Conservation (phyloP, 1,140 invertebrate species). For the Drosophila aff. region DNA sequence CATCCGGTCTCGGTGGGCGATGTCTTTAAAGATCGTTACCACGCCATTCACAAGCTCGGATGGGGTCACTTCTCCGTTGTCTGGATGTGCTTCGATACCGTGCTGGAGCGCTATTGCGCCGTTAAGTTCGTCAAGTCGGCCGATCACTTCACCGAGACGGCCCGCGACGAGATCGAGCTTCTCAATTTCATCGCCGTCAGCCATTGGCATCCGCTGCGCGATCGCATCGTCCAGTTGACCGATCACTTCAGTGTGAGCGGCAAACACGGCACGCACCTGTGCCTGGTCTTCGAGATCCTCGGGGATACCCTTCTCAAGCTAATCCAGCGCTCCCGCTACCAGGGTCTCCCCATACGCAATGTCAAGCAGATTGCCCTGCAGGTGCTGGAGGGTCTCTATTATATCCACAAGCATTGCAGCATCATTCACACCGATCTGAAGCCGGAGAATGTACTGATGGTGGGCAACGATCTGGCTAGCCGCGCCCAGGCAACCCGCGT, state of each 20-base stretch:
- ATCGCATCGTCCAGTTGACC: conserved; percentile 97
- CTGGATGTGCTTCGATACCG: conserved; percentile 97
- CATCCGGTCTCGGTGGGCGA: conserved; percentile 98
- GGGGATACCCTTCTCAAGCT: conserved; percentile 98
- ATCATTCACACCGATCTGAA: conserved; percentile 99
- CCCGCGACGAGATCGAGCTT: conserved; percentile 98
- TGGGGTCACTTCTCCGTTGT: conserved; percentile 99
- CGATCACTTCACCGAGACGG: conserved; percentile 98
- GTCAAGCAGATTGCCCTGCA: conserved; percentile 97
- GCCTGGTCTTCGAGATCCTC: conserved; percentile 99
- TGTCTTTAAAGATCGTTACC: conserved; percentile 93
- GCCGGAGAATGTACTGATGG: conserved; percentile 98
- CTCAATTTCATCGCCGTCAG: conserved; percentile 95
- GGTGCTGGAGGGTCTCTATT: conserved; percentile 98
- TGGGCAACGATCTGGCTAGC: conserved; percentile 93
- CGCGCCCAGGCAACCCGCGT: conserved; percentile 95
- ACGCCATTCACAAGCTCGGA: conserved; percentile 97
- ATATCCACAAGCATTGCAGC: conserved; percentile 97
- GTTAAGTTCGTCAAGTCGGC: conserved; percentile 99
- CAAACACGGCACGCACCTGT: conserved; percentile 96
- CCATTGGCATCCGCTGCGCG: conserved; percentile 92
- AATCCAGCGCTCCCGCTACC: conserved; percentile 98
- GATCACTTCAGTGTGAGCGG: conserved; percentile 99
- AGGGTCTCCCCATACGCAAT: conserved; percentile 96
- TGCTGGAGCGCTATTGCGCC: conserved; percentile 96